phyloP scores from a whole-genome alignment of 2,797 vertebrate genomes.

The Tokudaia tokunoshimensis region DNA sequence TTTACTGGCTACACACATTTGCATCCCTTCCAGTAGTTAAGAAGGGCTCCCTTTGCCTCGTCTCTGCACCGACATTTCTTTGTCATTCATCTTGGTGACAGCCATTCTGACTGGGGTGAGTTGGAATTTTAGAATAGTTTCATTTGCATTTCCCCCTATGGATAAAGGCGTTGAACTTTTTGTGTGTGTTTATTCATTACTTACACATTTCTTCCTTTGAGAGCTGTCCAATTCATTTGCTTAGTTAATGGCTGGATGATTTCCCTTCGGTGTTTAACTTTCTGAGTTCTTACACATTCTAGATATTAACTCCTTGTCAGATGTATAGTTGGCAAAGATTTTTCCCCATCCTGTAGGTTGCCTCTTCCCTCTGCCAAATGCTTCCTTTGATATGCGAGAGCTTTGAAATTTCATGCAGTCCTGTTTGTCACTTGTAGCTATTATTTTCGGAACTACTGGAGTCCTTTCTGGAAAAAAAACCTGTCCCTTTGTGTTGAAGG shows the following conservation, averaged over 20 bases:
- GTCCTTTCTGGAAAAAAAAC: background rate
- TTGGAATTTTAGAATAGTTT: background rate
- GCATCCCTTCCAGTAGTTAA: too few species aligned
- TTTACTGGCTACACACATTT: background rate
- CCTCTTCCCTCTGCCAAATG: background rate
- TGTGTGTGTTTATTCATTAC: background rate
- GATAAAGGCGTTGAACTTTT: background rate
- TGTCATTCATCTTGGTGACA: too few species aligned
- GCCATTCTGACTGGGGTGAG: background rate
- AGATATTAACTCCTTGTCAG: background rate
- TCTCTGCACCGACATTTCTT: background rate
- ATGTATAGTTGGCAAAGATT: background rate
- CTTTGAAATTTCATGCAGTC: background rate
- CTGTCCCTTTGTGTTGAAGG: background rate
- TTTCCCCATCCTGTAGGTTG: background rate
- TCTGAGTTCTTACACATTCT: background rate
- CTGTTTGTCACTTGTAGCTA: background rate
- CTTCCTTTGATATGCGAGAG: background rate
- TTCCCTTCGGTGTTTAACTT: background rate
- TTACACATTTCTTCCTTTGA: background rate
- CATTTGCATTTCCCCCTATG: background rate
- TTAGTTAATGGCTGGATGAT: background rate
- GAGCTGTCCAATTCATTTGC: background rate
- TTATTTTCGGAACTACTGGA: background rate
- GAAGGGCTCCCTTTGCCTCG: background rate